Percentiles rank a stretch among this genome's conserved stretches.
These are phyloP conservation scores for Tetraneura akinire DNA, from an alignment of 1,140 invertebrate genomes.

Conservation along the genomic window DNA sequence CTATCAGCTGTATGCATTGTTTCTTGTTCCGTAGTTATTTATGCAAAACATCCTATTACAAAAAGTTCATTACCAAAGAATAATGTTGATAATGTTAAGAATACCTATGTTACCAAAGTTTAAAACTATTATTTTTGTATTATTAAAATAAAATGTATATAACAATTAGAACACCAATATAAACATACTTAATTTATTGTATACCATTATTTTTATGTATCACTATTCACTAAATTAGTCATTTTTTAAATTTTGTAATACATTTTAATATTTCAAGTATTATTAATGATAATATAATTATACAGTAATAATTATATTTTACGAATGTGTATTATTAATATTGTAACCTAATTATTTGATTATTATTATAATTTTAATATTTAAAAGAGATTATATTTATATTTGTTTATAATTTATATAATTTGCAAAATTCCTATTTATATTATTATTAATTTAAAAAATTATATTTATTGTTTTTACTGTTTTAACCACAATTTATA, in stretches of 20 bases:
- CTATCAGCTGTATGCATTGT: slow-evolving; percentile 81
- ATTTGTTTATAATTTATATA: no score
- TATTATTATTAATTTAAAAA: no score
- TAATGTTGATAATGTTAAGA: no score
- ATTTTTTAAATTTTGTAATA: background rate
- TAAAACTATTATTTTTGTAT: background rate
- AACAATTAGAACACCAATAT: background rate
- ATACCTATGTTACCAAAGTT: background rate
- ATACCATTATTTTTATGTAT: background rate
- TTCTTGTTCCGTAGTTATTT: slow-evolving; percentile 79
- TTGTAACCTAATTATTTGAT: no score
- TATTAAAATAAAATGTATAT: background rate
- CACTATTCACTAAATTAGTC: background rate
- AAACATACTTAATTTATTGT: background rate
- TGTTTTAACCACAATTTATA: no score
- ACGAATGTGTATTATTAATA: no score
- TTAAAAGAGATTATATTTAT: no score
- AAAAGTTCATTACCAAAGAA: background rate
- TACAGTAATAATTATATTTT: no score
- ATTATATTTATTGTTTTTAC: no score
- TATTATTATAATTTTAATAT: no score
- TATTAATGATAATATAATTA: background rate
- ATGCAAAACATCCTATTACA: slow-evolving; percentile 66
- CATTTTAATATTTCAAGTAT: background rate
- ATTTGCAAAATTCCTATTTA: background rate